Percentiles rank a stretch among this genome's conserved stretches.
Evolutionary conservation across 2,113 vertebrate genomes (phyloP).

Genomic region (Mionectes macconnelli): DNA sequence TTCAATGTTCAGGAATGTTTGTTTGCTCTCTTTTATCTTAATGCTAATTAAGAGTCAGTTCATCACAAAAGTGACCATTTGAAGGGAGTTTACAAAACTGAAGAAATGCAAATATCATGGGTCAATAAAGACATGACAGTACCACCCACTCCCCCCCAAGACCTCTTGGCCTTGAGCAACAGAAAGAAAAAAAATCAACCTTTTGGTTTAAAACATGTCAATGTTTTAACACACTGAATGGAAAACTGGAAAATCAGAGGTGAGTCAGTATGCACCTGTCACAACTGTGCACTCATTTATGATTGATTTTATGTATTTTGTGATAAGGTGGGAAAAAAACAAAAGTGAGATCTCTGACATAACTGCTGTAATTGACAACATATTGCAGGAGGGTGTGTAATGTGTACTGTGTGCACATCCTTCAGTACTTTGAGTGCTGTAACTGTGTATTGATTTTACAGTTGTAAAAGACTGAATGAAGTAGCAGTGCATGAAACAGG

Average conservation of each 20-base stretch:
- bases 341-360: not conserved
- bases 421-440: not conserved
- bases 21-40: not conserved
- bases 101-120: not conserved
- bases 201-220: not conserved
- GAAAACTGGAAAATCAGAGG: not conserved
- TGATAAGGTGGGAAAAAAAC: rapidly evolving
- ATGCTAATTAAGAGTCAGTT: not conserved
- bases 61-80: not conserved
- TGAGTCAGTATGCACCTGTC: not conserved
- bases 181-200: not conserved
- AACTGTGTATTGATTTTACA: slow-evolving; percentile 2
- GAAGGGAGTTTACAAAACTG: not conserved
- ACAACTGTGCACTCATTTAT: not conserved
- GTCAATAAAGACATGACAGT: not conserved
- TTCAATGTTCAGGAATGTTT: not conserved
- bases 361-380: not conserved
- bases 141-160: not conserved
- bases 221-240: not conserved
- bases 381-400: not conserved
- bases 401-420: not conserved
- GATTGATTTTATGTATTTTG: not conserved
- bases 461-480: slow-evolving; percentile 8
- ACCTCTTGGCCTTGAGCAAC: not conserved
- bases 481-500: not conserved